Evolutionary conservation across 1,140 invertebrate species (phyloP).

Genomic region (Bombus fervidus): DNA sequence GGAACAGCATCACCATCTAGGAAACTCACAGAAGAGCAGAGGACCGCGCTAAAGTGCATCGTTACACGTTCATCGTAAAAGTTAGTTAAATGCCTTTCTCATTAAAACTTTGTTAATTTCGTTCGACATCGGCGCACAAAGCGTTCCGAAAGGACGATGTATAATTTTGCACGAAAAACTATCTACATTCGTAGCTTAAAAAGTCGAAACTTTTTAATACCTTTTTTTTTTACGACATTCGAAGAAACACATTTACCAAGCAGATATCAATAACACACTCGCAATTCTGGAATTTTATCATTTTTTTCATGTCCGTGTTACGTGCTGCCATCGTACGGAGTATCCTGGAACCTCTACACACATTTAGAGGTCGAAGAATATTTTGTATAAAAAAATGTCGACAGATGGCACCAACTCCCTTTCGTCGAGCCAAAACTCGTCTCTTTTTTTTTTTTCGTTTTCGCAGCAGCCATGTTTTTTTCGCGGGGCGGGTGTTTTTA

Average conservation of each 20-base stretch:
- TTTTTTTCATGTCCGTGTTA: not conserved
- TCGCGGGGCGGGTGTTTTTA: constrained; percentile 26
- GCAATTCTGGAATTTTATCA: not conserved
- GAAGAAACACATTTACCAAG: not conserved
- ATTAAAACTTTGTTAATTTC: constrained; percentile 74
- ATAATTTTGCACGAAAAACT: constrained; percentile 7
- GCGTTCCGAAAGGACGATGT: not conserved
- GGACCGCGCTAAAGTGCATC: constrained; percentile 44
- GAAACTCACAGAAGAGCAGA: constrained; percentile 41
- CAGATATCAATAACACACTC: not conserved
- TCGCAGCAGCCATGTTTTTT: constrained; percentile 40
- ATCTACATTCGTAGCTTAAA: not conserved
- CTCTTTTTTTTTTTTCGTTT: constrained; percentile 34
- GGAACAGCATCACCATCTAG: constrained; percentile 49
- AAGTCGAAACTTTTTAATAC: not conserved
- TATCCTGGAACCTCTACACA: constrained; percentile 55
- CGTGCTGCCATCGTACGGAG: constrained; percentile 71
- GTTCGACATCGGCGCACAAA: constrained; percentile 26
- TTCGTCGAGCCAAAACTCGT: not conserved
- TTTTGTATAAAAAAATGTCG: constrained; percentile 64
- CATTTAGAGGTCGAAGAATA: constrained; percentile 49
- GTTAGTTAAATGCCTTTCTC: constrained; percentile 72
- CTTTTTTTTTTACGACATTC: not conserved
- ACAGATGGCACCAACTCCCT: constrained; percentile 68
- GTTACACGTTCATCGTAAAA: constrained; percentile 63